Conservation (phyloP, 2,113 vertebrate genomes). For the Chiloscyllium plagiosum region DNA sequence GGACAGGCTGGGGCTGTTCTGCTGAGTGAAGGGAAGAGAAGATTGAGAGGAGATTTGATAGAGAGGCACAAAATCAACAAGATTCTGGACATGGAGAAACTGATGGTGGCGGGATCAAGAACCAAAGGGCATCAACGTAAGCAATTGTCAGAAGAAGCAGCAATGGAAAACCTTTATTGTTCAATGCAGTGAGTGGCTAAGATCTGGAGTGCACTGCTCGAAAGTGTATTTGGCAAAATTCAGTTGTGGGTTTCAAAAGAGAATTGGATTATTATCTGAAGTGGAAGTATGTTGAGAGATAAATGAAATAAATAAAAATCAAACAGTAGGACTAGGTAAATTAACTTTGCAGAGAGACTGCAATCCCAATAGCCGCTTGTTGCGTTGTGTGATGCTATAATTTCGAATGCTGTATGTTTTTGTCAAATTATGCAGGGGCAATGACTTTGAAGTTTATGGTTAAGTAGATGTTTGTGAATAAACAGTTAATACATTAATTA, state of each 20-base stretch:
- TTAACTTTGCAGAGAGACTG: background rate
- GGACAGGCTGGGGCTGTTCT: background rate
- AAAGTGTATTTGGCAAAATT: background rate
- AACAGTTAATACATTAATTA: background rate
- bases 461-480: background rate
- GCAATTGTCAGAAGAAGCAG: background rate
- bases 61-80: background rate
- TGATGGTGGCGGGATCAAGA: background rate
- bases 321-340: background rate
- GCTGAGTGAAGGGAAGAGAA: background rate
- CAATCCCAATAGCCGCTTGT: background rate
- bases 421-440: background rate
- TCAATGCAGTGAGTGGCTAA: background rate
- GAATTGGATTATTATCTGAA: background rate
- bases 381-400: background rate
- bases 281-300: background rate
- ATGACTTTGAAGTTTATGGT: background rate
- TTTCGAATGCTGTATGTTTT: background rate
- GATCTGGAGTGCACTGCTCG: background rate
- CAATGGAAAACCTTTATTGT: background rate
- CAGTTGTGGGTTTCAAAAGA: background rate
- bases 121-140: background rate
- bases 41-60: background rate
- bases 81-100: background rate
- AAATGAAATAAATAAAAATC: background rate